phyloP scores from a whole-genome alignment of 2,113 vertebrate species.

The Lutjanus erythropterus region DNA sequence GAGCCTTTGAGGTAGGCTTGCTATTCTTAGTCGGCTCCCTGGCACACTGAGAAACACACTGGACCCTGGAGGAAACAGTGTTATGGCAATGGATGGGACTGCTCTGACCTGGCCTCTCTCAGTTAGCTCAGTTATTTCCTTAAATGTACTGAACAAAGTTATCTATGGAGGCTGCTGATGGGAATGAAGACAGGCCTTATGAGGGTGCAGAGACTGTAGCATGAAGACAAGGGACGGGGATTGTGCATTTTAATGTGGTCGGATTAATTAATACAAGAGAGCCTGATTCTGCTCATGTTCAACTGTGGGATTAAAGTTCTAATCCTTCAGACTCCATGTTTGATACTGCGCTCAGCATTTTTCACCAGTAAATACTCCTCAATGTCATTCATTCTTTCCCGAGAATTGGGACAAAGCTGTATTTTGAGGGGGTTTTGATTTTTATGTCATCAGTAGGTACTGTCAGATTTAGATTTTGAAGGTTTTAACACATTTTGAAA shows the following conservation, averaged over 20 bases:
- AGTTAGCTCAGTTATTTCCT: slow-evolving; percentile 59
- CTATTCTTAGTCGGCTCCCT: slow-evolving; percentile 67
- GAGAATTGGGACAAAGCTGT: too few species aligned
- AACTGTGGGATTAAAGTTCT: neutral
- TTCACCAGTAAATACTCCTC: neutral
- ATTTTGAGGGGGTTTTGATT: too few species aligned
- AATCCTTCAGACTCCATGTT: neutral
- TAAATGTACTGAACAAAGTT: slow-evolving; percentile 63
- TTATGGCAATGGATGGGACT: slow-evolving; percentile 53
- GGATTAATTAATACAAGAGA: slow-evolving; percentile 12
- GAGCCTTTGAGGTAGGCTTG: slow-evolving; percentile 73
- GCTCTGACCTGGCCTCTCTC: slow-evolving; percentile 46
- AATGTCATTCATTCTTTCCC: too few species aligned
- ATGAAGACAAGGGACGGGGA: neutral
- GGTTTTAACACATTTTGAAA: too few species aligned
- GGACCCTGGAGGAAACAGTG: slow-evolving; percentile 41
- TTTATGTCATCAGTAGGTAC: too few species aligned
- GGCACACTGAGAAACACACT: slow-evolving; percentile 50
- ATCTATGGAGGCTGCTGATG: slow-evolving; percentile 2
- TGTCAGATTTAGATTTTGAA: too few species aligned
- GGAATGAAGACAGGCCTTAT: slow-evolving; percentile 21
- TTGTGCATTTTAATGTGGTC: slow-evolving; percentile 14
- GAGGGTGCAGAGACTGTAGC: slow-evolving; percentile 4
- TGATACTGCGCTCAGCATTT: neutral
- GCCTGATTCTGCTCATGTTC: slow-evolving; percentile 5